Conservation (phyloP, 2,113 vertebrate species). For the Hippolais icterina region DNA sequence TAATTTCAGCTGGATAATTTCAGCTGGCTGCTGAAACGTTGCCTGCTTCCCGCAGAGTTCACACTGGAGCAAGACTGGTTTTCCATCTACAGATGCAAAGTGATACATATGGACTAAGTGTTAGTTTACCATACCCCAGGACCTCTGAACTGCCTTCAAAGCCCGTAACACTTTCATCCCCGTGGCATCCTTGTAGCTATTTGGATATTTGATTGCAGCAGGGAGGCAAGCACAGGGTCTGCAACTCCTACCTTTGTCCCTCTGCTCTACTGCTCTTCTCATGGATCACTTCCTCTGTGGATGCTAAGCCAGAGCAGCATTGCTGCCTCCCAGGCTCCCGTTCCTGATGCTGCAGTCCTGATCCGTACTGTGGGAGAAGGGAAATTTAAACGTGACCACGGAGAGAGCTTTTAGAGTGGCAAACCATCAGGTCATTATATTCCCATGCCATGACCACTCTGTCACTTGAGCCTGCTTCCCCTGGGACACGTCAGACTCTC, state of each 20-base stretch:
- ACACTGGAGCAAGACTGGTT: rapidly evolving
- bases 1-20: background rate
- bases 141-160: background rate
- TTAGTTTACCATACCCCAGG: background rate
- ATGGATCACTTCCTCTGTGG: background rate
- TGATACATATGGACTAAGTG: background rate
- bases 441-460: background rate
- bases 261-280: background rate
- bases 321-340: background rate
- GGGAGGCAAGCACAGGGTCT: rapidly evolving
- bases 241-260: background rate
- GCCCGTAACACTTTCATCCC: background rate
- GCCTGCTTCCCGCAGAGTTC: background rate
- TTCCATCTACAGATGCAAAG: background rate
- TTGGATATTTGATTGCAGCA: background rate
- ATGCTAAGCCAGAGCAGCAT: rapidly evolving
- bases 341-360: background rate
- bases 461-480: background rate
- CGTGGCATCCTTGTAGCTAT: background rate
- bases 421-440: background rate
- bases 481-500: rapidly evolving
- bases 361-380: rapidly evolving
- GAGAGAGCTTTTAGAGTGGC: background rate
- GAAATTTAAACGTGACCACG: background rate
- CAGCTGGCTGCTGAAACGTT: background rate